phyloP scores from a whole-genome alignment of 2,888 invertebrate species.

The Dermolepida albohirtum region DNA sequence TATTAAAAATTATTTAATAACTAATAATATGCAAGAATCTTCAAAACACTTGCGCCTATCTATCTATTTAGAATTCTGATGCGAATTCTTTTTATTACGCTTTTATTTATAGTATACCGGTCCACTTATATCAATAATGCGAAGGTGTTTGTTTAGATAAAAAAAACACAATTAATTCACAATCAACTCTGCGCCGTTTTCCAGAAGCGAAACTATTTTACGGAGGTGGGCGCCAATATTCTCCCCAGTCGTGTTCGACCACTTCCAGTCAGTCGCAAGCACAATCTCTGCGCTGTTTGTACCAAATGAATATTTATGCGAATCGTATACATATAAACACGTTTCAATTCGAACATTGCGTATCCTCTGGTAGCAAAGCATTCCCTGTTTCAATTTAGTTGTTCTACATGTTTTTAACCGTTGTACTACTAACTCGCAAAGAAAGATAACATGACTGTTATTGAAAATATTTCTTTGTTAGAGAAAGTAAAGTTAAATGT shows the following conservation, averaged over 20 bases:
- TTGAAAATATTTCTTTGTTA: too few species aligned
- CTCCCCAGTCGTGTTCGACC: neutral
- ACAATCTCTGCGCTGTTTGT: conserved; percentile 2
- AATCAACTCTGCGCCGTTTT: neutral
- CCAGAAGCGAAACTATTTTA: conserved; percentile 5
- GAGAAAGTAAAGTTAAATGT: too few species aligned
- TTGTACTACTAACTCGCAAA: too few species aligned
- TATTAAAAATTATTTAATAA: too few species aligned
- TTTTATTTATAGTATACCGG: neutral
- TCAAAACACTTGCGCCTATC: neutral
- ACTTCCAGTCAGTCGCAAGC: conserved; percentile 1
- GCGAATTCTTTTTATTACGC: neutral
- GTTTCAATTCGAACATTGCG: too few species aligned
- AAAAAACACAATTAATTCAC: conserved; percentile 19
- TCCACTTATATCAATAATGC: conserved; percentile 14
- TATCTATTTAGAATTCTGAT: conserved; percentile 1
- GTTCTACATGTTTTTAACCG: too few species aligned
- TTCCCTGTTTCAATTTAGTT: too few species aligned
- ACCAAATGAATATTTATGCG: conserved; percentile 7
- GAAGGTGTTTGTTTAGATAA: conserved; percentile 2
- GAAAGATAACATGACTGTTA: too few species aligned
- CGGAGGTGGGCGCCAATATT: conserved; percentile 27
- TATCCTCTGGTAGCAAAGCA: too few species aligned
- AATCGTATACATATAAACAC: neutral
- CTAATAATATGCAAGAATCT: too few species aligned